Evolutionary conservation across 2,888 invertebrate species (phyloP), one percentile per base, ranked within the genome.

Genomic region (Metalampra italica): DNA sequence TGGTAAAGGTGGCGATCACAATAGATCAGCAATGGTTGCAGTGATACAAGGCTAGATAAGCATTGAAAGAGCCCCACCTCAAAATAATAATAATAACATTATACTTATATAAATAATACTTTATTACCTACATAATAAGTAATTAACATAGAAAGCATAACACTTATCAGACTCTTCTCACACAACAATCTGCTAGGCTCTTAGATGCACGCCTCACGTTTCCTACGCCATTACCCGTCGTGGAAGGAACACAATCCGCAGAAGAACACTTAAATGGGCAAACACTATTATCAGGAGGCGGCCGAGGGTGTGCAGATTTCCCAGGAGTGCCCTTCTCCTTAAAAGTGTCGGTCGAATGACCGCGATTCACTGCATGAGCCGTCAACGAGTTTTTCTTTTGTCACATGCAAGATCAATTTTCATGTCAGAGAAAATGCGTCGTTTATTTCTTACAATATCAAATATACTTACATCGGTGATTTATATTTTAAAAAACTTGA

Each of bases 251-350:
- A 79, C 78, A 82, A 82, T 77, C 77, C 60, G 60, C 55, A 68
- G 71, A 70, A 82, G 80, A 71, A 77, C 83, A 81, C 88, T 88
- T 74, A 83, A 85, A 87, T 81, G 85, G 83, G 76, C 83, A 86
- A 87, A 87, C 88, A 87, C 84, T 83, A 86, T 87, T 85, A 87
- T 76, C 78, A 78, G 73, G 68, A 62, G 61, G 57, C 58, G 51
- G 70, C 64, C 64, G 70, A 74, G 82, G 80, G 81, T 72, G 75
- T 71, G 75, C 75, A 84, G 82, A 87, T 88, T 88, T 88, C 88
- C 87, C 88, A 54, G 51, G 87, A 79, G 87, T 58, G 64, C 71
- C 66, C 81, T 86, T 81, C 75, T 71, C 78, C 75, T 82, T 78
- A 81, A 84, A 85, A 85, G 81, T 82, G 76, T 71, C 76, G 81